Base-by-base conservation (phyloP, 2,888 invertebrate genomes). In the Apoda limacodes region DNA sequence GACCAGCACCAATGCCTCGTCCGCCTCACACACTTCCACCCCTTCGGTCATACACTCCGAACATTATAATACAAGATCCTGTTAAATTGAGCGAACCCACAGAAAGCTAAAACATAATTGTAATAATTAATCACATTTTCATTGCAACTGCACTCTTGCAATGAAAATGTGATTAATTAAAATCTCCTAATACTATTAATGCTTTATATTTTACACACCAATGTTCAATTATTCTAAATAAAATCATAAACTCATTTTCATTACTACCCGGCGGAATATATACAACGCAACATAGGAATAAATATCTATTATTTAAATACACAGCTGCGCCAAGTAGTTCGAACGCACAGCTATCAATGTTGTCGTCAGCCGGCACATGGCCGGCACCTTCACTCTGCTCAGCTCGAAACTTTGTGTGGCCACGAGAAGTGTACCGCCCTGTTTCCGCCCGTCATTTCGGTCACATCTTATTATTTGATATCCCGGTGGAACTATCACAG, bases 61-160 rank as follows among this genome's bases (percentile, higher is more conserved):
- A 13, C 22, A 17, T 5, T 36, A 36, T 38, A 39, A 13, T 47
- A 45, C n/a, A 13, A 9, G 10, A 44, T 14, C 1, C 15, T 22
- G 23, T 42, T 46, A 20, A 22, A 32, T 28, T 46, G 43, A 28
- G 26, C 15, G 26, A 42, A 35, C 37, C 30, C 41, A 31, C 45
- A 42, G 23, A 22, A 42, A 3, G 37, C 23, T 13, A 38, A n/a
- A 30, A 43, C 44, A 34, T 35, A 45, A 30, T 39, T 33, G 34
- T 28, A 42, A 30, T 41, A 39, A 32, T 33, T 20, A 10, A n/a
- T 9, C 6, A 39, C 22, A 24, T 28, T 22, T 11, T 9, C 10
- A 15, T 13, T 7, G 12, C 32, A 15, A 4, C 39, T 38, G 22
- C 32, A 32, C 28, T 41, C n/a, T n/a, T n/a, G n/a, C n/a, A n/a